Conservation (phyloP, 2,797 vertebrate genomes). For the Aphelocoma californica region DNA sequence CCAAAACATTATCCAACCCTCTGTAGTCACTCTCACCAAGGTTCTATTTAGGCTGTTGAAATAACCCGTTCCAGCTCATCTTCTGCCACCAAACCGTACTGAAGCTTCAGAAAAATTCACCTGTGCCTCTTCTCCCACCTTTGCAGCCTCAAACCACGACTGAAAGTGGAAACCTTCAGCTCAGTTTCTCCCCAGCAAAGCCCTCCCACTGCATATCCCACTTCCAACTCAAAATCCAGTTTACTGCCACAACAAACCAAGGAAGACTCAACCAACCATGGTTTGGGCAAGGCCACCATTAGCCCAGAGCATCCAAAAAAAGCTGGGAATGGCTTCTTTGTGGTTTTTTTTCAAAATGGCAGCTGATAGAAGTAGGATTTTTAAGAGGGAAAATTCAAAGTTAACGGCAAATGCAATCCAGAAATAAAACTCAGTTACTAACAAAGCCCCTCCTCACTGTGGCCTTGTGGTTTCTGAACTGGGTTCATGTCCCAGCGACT, state of each 20-base stretch:
- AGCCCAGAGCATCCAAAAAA: not conserved
- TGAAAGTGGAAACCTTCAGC: not conserved
- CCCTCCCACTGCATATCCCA: not conserved
- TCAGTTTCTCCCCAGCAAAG: not conserved
- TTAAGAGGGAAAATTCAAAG: not conserved
- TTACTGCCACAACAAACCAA: not conserved
- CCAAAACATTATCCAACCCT: too few species aligned
- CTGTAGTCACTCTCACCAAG: not conserved
- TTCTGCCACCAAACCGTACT: not conserved
- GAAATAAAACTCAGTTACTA: not conserved
- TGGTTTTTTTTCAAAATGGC: accelerated
- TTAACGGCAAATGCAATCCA: not conserved
- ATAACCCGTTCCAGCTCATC: not conserved
- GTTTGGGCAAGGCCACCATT: not conserved
- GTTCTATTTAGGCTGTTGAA: too few species aligned
- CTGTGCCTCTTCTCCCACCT: not conserved
- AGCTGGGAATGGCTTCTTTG: not conserved
- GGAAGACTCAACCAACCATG: not conserved
- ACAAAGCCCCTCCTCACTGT: not conserved
- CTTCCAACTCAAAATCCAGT: not conserved
- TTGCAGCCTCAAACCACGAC: not conserved
- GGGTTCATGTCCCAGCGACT: not conserved
- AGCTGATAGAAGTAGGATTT: not conserved
- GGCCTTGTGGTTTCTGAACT: not conserved
- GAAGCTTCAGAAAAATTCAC: not conserved